Conservation (phyloP, 2,113 vertebrate species). For the Pomatostomus ruficeps region DNA sequence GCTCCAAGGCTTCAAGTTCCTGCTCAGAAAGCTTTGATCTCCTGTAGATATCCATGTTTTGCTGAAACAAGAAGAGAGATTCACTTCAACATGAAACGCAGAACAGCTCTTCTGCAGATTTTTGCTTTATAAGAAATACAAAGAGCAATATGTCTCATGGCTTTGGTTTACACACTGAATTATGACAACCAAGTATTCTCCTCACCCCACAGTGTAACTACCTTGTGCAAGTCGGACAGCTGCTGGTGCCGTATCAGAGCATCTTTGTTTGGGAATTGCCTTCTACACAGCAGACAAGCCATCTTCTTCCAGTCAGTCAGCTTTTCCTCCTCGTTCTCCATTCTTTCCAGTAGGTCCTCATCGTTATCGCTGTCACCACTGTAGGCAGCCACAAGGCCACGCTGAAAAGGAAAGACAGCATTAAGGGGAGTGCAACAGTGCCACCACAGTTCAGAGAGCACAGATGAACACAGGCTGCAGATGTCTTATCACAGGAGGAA, state of each 20-base stretch:
- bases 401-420: conserved; percentile 51
- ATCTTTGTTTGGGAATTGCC: conserved; percentile 95
- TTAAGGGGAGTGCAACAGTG: neutral
- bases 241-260: conserved; percentile 91
- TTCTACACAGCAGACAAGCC: conserved; percentile 91
- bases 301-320: conserved; percentile 96
- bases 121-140: neutral
- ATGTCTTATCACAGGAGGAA: neutral
- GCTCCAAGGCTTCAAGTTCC: conserved; percentile 93
- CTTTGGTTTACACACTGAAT: neutral
- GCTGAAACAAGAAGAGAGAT: conserved; percentile 67
- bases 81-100: neutral
- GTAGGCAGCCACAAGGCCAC: conserved; percentile 93
- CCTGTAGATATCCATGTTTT: conserved; percentile 95
- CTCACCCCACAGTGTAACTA: neutral
- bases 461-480: neutral
- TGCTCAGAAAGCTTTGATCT: conserved; percentile 87
- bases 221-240: conserved; percentile 97
- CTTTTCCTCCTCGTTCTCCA: conserved; percentile 84
- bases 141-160: fast-evolving
- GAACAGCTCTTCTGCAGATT: neutral
- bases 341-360: conserved; percentile 80
- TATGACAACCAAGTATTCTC: neutral
- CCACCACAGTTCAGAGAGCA: neutral
- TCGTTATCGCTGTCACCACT: conserved; percentile 97